Evolutionary conservation across 2,113 vertebrate genomes (phyloP).

Genomic region (Engraulis encrasicolus): DNA sequence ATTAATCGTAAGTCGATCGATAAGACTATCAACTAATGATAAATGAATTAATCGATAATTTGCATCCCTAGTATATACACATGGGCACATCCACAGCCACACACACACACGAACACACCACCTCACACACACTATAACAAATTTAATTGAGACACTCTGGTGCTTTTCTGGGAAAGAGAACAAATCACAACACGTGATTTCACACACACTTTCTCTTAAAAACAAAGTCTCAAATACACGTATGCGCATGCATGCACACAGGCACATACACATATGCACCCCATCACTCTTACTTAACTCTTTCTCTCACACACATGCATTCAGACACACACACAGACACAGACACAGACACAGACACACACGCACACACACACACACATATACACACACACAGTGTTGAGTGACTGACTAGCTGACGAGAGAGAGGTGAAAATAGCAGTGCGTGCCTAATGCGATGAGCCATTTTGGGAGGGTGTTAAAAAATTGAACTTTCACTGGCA

Average conservation of each 20-base stretch:
- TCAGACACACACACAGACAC: too few relatives aligned
- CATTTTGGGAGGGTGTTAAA: neutral
- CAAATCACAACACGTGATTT: neutral
- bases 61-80: too few relatives aligned
- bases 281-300: neutral
- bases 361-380: neutral
- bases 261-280: neutral
- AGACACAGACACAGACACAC: too few relatives aligned
- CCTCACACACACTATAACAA: neutral
- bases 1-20: too few relatives aligned
- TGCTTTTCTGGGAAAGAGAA: neutral
- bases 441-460: neutral
- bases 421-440: neutral
- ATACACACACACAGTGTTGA: neutral
- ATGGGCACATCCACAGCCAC: neutral
- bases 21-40: too few relatives aligned
- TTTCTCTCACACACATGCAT: neutral
- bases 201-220: too few relatives aligned
- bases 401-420: neutral
- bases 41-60: too few relatives aligned
- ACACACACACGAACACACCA: neutral
- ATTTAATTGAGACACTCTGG: neutral
- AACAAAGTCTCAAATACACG: too few relatives aligned
- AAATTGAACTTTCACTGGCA: constrained; percentile 10
- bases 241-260: too few relatives aligned